Conservation (phyloP, 30 jellyfish, hydroid and myxozoan species). For the Rhopilema esculentum region DNA sequence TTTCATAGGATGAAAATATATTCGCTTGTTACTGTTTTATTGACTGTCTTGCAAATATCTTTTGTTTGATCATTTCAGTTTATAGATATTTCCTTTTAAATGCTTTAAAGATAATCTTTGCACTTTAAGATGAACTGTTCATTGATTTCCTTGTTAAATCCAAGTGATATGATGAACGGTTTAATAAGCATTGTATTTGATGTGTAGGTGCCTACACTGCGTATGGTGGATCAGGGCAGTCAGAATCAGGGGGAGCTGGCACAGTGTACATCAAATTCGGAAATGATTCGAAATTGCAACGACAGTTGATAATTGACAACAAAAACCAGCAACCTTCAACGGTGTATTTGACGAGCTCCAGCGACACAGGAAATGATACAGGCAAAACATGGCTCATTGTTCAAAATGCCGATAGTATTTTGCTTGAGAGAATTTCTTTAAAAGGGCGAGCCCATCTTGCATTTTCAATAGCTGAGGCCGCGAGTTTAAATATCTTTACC, state of each 20-base stretch:
- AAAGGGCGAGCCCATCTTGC: slow-evolving; percentile 64
- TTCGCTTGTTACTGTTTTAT: neutral
- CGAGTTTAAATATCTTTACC: slow-evolving; percentile 11
- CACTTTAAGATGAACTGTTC: too few relatives aligned
- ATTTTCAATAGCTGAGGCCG: neutral
- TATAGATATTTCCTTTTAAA: too few relatives aligned
- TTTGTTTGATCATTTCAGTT: too few relatives aligned
- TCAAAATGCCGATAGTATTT: neutral
- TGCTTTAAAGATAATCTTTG: too few relatives aligned
- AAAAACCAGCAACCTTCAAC: slow-evolving; percentile 58
- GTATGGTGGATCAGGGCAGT: slow-evolving; percentile 52
- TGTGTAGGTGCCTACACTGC: slow-evolving; percentile 47
- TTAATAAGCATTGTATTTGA: neutral
- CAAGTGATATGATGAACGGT: too few relatives aligned
- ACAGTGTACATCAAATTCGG: slow-evolving; percentile 48
- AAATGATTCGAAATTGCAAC: slow-evolving; percentile 17
- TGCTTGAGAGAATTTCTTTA: slow-evolving; percentile 13
- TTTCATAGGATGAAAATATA: neutral
- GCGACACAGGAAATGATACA: slow-evolving; percentile 23
- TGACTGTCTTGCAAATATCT: too few relatives aligned
- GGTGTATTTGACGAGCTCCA: slow-evolving; percentile 34
- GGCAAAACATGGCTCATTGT: slow-evolving; percentile 63
- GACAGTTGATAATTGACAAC: slow-evolving; percentile 41
- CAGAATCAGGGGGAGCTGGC: slow-evolving; percentile 75
- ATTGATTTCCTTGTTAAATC: too few relatives aligned